A percentile compares a stretch with the other conserved stretches of the same genome.
phyloP scores from a whole-genome alignment of 1,140 invertebrate genomes.

The Drosophila navojoa region DNA sequence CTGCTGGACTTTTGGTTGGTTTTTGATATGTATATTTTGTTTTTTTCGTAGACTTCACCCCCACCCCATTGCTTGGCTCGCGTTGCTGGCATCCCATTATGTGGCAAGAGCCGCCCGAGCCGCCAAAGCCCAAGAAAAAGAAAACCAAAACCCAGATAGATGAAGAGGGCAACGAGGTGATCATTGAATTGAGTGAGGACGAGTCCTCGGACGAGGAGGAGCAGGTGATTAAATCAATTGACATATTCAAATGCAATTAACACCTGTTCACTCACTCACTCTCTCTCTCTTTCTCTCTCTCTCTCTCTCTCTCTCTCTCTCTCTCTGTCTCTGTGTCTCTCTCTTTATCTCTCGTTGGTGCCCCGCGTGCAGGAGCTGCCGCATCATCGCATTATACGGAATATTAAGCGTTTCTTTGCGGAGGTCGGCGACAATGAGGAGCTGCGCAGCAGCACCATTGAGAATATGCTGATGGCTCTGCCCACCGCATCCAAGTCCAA shows the following conservation, averaged over 20 bases:
- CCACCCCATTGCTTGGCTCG: constrained; percentile 83
- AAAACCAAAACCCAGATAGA: constrained; percentile 82
- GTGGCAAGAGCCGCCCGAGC: constrained; percentile 81
- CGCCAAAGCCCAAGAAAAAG: constrained; percentile 83
- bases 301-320: constrained; percentile 1
- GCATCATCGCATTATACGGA: constrained; percentile 82
- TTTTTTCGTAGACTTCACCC: constrained; percentile 81
- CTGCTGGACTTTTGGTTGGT: constrained; percentile 41
- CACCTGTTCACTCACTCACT: constrained; percentile 12
- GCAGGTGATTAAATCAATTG: constrained; percentile 66
- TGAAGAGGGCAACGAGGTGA: constrained; percentile 82
- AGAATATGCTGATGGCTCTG: constrained; percentile 81
- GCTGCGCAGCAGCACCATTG: constrained; percentile 73
- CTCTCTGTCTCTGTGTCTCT: constrained; percentile 19
- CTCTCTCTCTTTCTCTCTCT: constrained; percentile 17
- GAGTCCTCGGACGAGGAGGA: constrained; percentile 83
- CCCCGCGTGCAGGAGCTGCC: constrained; percentile 74
- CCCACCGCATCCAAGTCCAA: constrained; percentile 74
- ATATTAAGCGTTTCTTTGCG: constrained; percentile 81
- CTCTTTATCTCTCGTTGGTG: not conserved
- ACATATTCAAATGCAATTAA: constrained; percentile 37
- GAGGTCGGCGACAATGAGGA: constrained; percentile 82
- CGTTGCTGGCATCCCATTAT: constrained; percentile 84
- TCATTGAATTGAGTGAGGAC: constrained; percentile 83
- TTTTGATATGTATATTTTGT: constrained; percentile 20